Evolutionary conservation across 2,113 vertebrate genomes (phyloP), one percentile per base, ranked within the genome.

Genomic region (Callionymus lyra): DNA sequence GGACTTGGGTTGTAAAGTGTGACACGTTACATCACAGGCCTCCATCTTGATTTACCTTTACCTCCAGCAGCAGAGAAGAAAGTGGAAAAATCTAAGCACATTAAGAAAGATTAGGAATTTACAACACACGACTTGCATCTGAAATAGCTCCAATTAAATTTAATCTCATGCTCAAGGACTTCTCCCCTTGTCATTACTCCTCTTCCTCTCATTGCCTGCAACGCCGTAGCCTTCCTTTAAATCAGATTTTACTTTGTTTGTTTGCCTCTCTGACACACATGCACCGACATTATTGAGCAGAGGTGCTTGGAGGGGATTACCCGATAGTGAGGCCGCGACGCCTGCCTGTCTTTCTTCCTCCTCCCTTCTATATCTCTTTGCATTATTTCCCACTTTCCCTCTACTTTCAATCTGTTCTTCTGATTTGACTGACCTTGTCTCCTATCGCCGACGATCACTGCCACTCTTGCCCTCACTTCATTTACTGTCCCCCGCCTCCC

Each of bases 71-170:
- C 59, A 52, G 35, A 58, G 32, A 27, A 33, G 18, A 12, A 59
- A 54, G 59, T 47, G 55, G 48, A 62, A 68, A 72, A 68, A 57
- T 47, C 66, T 38, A 53, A 62, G 55, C 48, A 47, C 56, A 54
- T 73, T 67, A 70, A 65, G 12, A 47, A 41, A 65, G 48, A 67
- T 67, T 65, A 59, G 56, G 68, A 49, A 78, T 61, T 70, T 50
- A 66, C 50, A 62, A 71, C 49, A 71, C 43, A 56, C 56, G 53
- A 80, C 61, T 67, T 53, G 40, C 50, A 71, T 52, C 56, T 43
- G 39, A 74, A 70, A 64, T 34, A 18, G 1, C 38, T 47, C 47
- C 17, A 37, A 41, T 72, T 65, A 52, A 34, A 67, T 74, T 66
- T 52, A 39, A 63, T 50, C 35, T 49, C 31, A 43, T 10, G 57